Evolutionary conservation across 2,797 vertebrate genomes (phyloP).

Genomic region (Pygocentrus nattereri): DNA sequence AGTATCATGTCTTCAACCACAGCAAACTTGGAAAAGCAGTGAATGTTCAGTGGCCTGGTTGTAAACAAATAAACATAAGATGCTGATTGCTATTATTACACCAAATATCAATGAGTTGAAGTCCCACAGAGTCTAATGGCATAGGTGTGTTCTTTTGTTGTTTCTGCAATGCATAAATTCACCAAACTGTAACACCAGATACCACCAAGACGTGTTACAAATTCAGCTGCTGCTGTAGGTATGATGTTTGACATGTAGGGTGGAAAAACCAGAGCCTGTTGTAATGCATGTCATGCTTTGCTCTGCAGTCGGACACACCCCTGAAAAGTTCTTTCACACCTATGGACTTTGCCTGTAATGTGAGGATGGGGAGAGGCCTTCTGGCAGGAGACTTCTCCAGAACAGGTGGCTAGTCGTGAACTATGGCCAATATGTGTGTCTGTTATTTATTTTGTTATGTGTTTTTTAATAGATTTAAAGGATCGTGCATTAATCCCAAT

Average conservation of each 20-base stretch:
- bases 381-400: conserved; percentile 70
- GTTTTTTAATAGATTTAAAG: not conserved
- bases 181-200: not conserved
- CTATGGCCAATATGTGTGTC: not conserved
- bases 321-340: conserved; percentile 77
- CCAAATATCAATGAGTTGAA: not conserved
- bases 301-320: conserved; percentile 73
- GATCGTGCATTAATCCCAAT: no score
- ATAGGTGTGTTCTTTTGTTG: not conserved
- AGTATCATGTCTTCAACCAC: not conserved
- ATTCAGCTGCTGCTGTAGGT: conserved; percentile 15
- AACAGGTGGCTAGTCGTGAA: conserved; percentile 10
- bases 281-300: conserved; percentile 21
- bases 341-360: conserved; percentile 74
- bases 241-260: not conserved
- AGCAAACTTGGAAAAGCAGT: not conserved
- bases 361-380: conserved; percentile 71
- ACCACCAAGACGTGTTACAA: not conserved
- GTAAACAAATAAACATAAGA: not conserved
- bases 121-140: not conserved
- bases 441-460: no score
- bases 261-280: not conserved
- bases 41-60: not conserved
- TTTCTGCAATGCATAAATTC: not conserved
- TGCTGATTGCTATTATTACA: not conserved